Conservation (phyloP, 2,888 invertebrate genomes). For the Eutolmus rufibarbis region DNA sequence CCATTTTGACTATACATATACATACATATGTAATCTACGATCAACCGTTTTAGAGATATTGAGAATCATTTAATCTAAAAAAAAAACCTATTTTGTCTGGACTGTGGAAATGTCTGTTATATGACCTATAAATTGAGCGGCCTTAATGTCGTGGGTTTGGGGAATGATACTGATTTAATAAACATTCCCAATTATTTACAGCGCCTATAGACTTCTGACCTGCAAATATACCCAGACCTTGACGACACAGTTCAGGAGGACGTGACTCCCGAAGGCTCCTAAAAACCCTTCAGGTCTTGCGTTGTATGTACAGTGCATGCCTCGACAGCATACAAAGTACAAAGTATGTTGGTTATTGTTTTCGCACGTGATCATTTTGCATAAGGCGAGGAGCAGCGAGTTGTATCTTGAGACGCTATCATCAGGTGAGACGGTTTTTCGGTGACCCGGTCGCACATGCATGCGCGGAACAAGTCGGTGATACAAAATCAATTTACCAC, state of each 20-base stretch:
- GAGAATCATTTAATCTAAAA: too few species aligned
- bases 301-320: background rate
- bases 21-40: too few species aligned
- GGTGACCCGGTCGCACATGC: background rate
- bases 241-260: background rate
- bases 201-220: background rate
- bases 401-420: background rate
- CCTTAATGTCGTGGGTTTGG: background rate
- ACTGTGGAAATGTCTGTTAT: background rate
- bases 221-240: background rate
- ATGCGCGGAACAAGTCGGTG: background rate
- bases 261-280: background rate
- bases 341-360: constrained; percentile 30
- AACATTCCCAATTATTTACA: background rate
- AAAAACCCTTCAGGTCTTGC: background rate
- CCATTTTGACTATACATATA: too few species aligned
- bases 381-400: background rate
- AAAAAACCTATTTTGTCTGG: background rate
- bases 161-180: background rate
- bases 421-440: background rate
- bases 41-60: too few species aligned
- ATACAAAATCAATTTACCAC: constrained; percentile 27
- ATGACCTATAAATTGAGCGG: too few species aligned
- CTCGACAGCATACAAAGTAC: constrained; percentile 9
- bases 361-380: constrained; percentile 39